These are phyloP conservation scores for Myotis pilosus DNA, from an alignment of 2,797 vertebrate species.

Conservation along the genomic window DNA sequence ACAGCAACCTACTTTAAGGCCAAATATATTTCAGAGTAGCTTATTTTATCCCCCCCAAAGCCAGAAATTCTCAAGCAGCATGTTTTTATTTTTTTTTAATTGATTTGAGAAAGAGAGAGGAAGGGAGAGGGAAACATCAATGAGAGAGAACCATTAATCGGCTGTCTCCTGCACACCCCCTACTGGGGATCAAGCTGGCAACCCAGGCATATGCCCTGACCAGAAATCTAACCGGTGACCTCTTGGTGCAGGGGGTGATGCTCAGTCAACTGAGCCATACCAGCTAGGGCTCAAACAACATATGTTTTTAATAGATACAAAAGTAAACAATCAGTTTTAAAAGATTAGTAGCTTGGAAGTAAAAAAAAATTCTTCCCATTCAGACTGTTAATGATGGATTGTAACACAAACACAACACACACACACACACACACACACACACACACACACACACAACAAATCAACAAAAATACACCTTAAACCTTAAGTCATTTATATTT, in stretches of 20 bases:
- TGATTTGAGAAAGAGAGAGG: no score
- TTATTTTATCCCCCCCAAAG: not conserved
- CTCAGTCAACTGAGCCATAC: no score
- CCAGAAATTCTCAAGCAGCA: not conserved
- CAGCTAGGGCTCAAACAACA: not conserved
- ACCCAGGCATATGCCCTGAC: no score
- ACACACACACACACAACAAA: not conserved
- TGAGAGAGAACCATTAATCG: no score
- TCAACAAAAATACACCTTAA: not conserved
- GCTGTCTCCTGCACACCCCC: no score
- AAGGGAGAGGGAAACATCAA: no score
- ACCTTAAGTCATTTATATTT: not conserved
- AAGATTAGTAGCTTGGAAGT: not conserved
- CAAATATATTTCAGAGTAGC: not conserved
- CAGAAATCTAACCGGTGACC: no score
- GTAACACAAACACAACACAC: not conserved
- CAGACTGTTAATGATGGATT: not conserved
- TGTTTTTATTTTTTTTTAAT: not conserved
- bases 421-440: not conserved
- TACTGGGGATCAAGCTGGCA: no score
- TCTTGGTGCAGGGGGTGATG: no score
- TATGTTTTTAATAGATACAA: not conserved
- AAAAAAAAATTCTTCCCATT: not conserved
- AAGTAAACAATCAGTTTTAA: slow-evolving; percentile 7
- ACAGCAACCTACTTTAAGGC: not conserved